Conservation (phyloP, 2,888 invertebrate species). For the Mythimna impura region DNA sequence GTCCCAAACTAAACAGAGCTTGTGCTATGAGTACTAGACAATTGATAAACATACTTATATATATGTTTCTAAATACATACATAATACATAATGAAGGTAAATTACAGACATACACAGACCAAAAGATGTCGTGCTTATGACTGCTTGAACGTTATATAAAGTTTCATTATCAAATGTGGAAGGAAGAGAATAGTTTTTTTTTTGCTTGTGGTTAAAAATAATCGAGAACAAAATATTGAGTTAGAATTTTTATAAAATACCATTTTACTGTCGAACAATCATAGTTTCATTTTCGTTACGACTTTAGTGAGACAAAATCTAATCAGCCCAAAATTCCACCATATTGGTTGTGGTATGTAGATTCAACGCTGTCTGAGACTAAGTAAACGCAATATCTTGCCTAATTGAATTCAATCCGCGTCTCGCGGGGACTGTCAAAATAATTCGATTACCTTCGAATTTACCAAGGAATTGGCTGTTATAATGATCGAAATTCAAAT, state of each 20-base stretch:
- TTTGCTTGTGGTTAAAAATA: neutral
- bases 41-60: too few species aligned
- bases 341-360: conserved; percentile 37
- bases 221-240: neutral
- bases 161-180: too few species aligned
- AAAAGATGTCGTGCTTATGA: too few species aligned
- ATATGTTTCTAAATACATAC: too few species aligned
- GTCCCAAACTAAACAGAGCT: too few species aligned
- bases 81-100: too few species aligned
- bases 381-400: conserved; percentile 57
- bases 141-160: too few species aligned
- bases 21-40: too few species aligned
- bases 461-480: conserved; percentile 39
- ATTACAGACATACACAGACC: too few species aligned
- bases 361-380: conserved; percentile 44
- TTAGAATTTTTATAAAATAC: neutral
- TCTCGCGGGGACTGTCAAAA: conserved; percentile 45
- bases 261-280: neutral
- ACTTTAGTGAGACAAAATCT: neutral
- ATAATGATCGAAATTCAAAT: conserved; percentile 30
- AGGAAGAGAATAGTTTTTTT: too few species aligned
- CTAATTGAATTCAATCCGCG: conserved; percentile 57
- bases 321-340: conserved; percentile 18
- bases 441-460: conserved; percentile 55
- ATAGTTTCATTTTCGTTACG: neutral